A percentile compares a stretch with the other conserved stretches of the same genome.
phyloP scores from a whole-genome alignment of 2,888 invertebrate genomes.

The Erebia palarica region DNA sequence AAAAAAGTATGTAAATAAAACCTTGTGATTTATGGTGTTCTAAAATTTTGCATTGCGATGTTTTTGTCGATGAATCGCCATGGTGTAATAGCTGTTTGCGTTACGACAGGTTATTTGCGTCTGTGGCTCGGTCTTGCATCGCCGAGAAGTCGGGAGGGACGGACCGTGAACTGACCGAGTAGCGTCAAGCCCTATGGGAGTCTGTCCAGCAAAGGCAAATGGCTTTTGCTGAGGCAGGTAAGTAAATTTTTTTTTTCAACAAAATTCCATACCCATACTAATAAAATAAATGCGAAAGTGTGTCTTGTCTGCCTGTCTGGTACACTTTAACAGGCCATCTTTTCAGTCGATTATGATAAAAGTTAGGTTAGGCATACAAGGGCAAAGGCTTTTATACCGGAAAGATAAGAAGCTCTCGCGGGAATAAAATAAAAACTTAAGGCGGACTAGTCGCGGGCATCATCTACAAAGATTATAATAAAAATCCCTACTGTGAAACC shows the following conservation, averaged over 20 bases:
- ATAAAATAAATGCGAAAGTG: not conserved
- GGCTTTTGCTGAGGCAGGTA: conserved; percentile 63
- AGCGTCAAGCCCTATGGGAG: conserved; percentile 76
- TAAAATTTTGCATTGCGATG: too few species aligned
- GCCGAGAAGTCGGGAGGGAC: conserved; percentile 88
- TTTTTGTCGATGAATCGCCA: too few species aligned
- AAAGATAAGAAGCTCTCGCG: too few species aligned
- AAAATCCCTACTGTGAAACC: too few species aligned
- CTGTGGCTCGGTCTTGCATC: conserved; percentile 97
- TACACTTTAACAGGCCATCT: not conserved
- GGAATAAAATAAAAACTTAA: too few species aligned
- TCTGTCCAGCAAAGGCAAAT: conserved; percentile 63
- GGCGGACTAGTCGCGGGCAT: too few species aligned
- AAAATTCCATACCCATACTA: not conserved
- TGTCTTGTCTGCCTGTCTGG: too few species aligned
- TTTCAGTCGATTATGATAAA: not conserved
- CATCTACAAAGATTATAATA: too few species aligned
- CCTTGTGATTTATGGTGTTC: too few species aligned
- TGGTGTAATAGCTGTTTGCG: not conserved
- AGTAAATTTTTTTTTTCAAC: conserved; percentile 13
- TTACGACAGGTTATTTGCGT: conserved; percentile 92
- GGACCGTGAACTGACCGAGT: conserved; percentile 87
- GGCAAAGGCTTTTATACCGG: too few species aligned
- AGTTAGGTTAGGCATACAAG: too few species aligned
- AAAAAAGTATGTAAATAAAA: too few species aligned